Percentiles rank a stretch among this genome's conserved stretches.
Conservation (phyloP, 2,888 invertebrate species). For the Phyto melanocephala region DNA sequence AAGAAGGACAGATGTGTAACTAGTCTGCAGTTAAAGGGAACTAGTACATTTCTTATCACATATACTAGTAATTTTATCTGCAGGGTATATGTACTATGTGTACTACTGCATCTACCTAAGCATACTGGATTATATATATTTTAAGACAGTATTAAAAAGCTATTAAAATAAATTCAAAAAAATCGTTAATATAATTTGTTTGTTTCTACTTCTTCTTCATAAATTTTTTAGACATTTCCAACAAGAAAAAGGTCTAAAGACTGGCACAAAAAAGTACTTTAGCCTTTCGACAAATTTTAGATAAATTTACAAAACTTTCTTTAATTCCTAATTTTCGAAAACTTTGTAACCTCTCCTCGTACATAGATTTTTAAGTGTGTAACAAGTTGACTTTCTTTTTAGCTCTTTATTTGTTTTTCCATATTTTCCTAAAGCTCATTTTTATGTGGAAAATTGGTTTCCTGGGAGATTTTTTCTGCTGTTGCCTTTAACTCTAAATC, state of each 20-base stretch:
- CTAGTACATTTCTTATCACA: too few species aligned
- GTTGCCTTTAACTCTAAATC: background rate
- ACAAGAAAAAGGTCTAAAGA: background rate
- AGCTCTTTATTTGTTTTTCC: background rate
- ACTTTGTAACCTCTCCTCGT: background rate
- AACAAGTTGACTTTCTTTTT: conserved; percentile 48
- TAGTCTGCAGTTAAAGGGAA: too few species aligned
- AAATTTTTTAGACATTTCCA: background rate
- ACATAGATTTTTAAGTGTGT: conserved; percentile 6
- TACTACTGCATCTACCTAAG: too few species aligned
- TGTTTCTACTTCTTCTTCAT: background rate
- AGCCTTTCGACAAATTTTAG: too few species aligned
- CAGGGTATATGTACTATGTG: too few species aligned
- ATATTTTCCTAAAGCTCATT: background rate
- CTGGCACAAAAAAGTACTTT: too few species aligned
- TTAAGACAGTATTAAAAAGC: too few species aligned
- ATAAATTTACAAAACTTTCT: background rate
- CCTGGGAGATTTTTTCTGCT: conserved; percentile 22
- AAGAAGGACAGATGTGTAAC: too few species aligned
- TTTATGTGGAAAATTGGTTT: conserved; percentile 55
- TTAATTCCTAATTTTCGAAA: background rate
- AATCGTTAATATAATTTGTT: conserved; percentile 17
- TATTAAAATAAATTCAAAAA: conserved; percentile 15
- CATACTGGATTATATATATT: too few species aligned
- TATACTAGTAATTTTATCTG: too few species aligned